Base-by-base conservation (phyloP, 2,797 vertebrate genomes). In the Phataginus tricuspis region DNA sequence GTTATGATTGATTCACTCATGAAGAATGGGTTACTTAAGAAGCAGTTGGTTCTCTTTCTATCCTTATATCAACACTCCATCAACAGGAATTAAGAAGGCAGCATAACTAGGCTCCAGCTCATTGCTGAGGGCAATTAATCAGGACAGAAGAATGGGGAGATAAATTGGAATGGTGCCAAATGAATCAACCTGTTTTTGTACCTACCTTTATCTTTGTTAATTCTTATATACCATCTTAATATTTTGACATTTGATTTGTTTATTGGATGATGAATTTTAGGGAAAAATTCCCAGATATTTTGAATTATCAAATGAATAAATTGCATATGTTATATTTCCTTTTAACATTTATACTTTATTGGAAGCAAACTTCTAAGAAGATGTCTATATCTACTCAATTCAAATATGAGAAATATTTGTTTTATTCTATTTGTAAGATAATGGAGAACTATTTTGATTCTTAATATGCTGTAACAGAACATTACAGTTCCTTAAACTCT, bases 1-100 rank as follows among this genome's bases (percentile, higher is more conserved):
- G 89, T 94, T 94, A 86, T 96, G 97, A 97, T 97, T 94, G 96
- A 98, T 97, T 93, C 94, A 77, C 55, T 61, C 69, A 79, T 89
- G 86, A 97, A 97, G 71, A 94, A 95, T 96, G 86, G 88, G 39
- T 91, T 86, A 23, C 78, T 96, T 69, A 82, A 71, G 89, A 96
- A 86, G 57, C 61, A 78, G 27, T 91, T 77, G 51, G 51, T 93
- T 96, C 71, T 97, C 31, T 25, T 94, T 95, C 89, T 93, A 42
- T 72, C 78, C 78, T 82, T 96, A 45, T 78, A 91, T 74, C 93
- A 95, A 94, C 78, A 96, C 64, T 63, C 61, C 23, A 92, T 96
- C 94, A 95, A 93, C 39, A 90, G 31, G 86, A 95, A 97, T 97
- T 96, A 96, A 85, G 86, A 91, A 96, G 95, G 95, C 77, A 79